Evolutionary conservation across 2,888 invertebrate species (phyloP).

Genomic region (Theodoxus fluviatilis): DNA sequence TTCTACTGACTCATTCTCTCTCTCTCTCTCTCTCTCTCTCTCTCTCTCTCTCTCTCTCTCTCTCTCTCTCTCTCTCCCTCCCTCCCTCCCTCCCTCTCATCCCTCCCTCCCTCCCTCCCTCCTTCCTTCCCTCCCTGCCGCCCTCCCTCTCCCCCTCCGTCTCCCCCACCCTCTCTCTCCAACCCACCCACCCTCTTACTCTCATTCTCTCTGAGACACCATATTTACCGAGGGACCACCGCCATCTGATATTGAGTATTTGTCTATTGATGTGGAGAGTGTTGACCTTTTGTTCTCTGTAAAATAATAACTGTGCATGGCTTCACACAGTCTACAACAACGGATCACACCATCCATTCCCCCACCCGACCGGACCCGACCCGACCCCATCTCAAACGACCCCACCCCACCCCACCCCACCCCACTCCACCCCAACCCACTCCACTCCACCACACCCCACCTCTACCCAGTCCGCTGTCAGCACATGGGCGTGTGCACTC

Average conservation of each 20-base stretch:
- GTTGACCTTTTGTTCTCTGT: too few relatives aligned
- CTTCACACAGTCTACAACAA: background rate
- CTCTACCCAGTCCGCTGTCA: background rate
- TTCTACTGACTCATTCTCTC: background rate
- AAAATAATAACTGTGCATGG: too few relatives aligned
- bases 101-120: background rate
- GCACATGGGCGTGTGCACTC: too few relatives aligned
- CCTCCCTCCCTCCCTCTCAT: background rate
- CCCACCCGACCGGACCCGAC: background rate
- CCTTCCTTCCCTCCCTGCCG: background rate
- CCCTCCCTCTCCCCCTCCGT: background rate
- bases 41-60: background rate
- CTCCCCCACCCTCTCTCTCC: background rate
- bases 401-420: background rate
- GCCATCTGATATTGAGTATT: background rate
- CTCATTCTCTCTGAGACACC: background rate
- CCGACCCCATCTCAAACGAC: background rate
- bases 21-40: constrained; percentile 3
- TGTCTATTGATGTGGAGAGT: too few relatives aligned
- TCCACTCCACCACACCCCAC: background rate
- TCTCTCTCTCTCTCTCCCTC: background rate
- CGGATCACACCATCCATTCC: background rate
- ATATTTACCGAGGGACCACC: background rate
- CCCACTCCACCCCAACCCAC: background rate
- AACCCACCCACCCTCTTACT: background rate